Conservation (phyloP, 2,888 invertebrate genomes). For the Macrosoma leucophasiata region DNA sequence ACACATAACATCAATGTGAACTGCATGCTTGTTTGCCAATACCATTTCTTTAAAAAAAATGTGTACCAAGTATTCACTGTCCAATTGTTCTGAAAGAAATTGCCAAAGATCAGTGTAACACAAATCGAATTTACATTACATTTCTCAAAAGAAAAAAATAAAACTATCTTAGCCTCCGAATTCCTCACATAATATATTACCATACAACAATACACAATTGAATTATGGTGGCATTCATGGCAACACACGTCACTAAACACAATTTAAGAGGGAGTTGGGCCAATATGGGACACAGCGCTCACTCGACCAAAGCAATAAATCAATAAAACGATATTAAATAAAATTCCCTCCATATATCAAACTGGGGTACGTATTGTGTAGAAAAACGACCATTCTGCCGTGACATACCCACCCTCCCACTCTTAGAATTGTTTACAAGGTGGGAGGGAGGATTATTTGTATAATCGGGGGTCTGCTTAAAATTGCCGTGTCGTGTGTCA, state of each 20-base stretch:
- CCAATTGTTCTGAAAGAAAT: no score
- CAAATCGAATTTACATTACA: no score
- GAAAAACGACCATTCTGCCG: conserved; percentile 43
- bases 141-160: no score
- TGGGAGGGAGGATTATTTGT: conserved; percentile 1
- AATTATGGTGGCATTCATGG: conserved; percentile 39
- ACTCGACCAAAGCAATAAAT: conserved; percentile 52
- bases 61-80: no score
- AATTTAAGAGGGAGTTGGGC: conserved; percentile 40
- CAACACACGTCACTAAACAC: conserved; percentile 44
- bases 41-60: no score
- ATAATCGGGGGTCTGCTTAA: conserved; percentile 28
- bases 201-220: conserved; percentile 34
- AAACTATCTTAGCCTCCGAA: no score
- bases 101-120: no score
- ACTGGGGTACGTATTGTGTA: conserved; percentile 40
- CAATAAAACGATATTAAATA: conserved; percentile 69
- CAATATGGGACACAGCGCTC: conserved; percentile 35
- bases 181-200: no score
- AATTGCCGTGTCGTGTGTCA: conserved; percentile 42
- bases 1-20: no score
- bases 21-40: no score
- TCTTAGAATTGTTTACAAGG: conserved; percentile 16
- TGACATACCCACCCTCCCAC: conserved; percentile 31
- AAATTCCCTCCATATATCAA: conserved; percentile 61